Percentiles rank a stretch among this genome's conserved stretches.
These are phyloP conservation scores for Drosophila busckii DNA, from an alignment of 1,140 invertebrate species.

Conservation along the genomic window DNA sequence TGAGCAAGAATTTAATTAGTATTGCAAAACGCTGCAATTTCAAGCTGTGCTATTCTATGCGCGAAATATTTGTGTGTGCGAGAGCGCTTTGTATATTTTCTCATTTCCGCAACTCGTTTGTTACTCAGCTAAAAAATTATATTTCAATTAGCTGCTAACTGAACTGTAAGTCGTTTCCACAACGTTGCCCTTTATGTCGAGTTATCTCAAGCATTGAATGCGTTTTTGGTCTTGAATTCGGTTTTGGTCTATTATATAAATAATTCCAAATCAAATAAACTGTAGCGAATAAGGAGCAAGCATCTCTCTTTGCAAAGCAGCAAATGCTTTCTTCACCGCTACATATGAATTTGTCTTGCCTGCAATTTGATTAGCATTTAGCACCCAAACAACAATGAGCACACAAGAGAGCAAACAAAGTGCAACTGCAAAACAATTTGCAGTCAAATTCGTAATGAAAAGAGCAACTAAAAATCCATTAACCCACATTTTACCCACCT, in stretches of 20 bases:
- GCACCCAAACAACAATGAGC: slow-evolving; percentile 6
- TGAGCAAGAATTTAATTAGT: slow-evolving; percentile 38
- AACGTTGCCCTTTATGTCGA: too few relatives aligned
- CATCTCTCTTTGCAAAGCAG: too few relatives aligned
- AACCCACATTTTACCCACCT: slow-evolving; percentile 68
- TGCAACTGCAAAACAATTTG: slow-evolving; percentile 33
- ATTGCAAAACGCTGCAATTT: slow-evolving; percentile 11
- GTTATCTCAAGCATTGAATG: too few relatives aligned
- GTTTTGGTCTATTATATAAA: too few relatives aligned
- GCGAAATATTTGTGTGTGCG: slow-evolving; percentile 17
- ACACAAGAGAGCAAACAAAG: background rate
- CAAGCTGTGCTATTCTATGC: slow-evolving; percentile 6
- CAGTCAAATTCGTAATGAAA: slow-evolving; percentile 49
- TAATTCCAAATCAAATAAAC: too few relatives aligned
- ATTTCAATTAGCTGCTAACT: slow-evolving; percentile 53
- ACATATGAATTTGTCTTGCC: slow-evolving; percentile 6
- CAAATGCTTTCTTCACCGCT: too few relatives aligned
- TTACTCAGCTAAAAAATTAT: slow-evolving; percentile 30
- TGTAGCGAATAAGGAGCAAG: too few relatives aligned
- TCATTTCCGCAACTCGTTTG: slow-evolving; percentile 25
- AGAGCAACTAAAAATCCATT: slow-evolving; percentile 73
- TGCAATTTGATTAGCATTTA: slow-evolving; percentile 54
- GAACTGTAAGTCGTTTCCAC: background rate
- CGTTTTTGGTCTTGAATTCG: too few relatives aligned
- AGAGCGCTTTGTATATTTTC: slow-evolving; percentile 2